Conservation (phyloP, 2,113 vertebrate species). For the Okapia johnstoni region DNA sequence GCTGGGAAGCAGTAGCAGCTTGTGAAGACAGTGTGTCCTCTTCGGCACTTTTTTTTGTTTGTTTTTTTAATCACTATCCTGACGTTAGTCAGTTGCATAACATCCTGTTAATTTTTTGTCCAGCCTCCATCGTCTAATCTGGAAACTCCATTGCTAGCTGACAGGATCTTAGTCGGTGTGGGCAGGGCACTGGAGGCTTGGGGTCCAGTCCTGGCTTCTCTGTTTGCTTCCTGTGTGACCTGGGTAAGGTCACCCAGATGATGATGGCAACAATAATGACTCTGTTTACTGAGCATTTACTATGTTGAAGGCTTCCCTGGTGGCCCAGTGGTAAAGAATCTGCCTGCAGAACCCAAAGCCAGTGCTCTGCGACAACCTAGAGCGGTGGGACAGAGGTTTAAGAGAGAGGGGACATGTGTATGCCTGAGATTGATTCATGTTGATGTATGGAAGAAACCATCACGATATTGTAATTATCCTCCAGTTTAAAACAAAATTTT, state of each 20-base stretch:
- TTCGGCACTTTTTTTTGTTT: neutral
- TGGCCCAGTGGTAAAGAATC: neutral
- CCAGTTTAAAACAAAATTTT: neutral
- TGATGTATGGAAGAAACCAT: neutral
- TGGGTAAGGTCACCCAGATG: neutral
- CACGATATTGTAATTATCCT: neutral
- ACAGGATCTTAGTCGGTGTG: neutral
- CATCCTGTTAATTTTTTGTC: neutral
- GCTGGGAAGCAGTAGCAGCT: accelerated
- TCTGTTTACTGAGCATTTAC: neutral
- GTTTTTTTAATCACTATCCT: neutral
- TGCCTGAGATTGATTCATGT: neutral
- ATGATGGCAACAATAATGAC: neutral
- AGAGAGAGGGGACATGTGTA: neutral
- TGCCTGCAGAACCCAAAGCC: neutral
- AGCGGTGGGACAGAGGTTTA: neutral
- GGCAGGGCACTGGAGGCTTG: neutral
- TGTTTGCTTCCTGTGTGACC: neutral
- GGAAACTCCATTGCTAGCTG: neutral
- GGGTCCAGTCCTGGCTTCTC: neutral
- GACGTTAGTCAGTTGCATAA: neutral
- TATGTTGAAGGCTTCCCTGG: neutral
- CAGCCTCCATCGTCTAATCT: neutral
- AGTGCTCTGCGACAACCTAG: neutral
- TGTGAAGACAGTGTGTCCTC: neutral